A percentile compares a stretch with the other conserved stretches of the same genome.
Evolutionary conservation across 2,888 invertebrate genomes (phyloP).

Genomic region (Aricia artaxerxes): DNA sequence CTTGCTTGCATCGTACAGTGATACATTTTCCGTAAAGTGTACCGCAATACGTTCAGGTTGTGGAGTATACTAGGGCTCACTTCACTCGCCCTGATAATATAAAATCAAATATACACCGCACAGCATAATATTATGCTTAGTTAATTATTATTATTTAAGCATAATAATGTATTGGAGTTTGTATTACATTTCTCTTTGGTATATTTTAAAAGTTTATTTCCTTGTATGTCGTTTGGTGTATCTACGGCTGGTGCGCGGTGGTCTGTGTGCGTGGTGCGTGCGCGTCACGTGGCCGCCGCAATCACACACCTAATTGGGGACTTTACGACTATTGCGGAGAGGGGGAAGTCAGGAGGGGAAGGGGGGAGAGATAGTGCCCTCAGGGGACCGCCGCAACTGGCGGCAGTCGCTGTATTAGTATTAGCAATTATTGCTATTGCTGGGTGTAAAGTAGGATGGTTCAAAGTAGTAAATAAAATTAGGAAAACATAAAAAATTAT

Average conservation of each 20-base stretch:
- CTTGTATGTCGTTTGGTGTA: background rate
- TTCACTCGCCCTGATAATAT: too few relatives aligned
- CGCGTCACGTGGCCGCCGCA: background rate
- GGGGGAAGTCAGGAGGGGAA: background rate
- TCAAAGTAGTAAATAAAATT: background rate
- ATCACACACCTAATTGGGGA: constrained; percentile 18
- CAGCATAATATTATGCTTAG: too few relatives aligned
- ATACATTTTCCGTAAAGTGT: too few relatives aligned
- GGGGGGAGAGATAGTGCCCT: background rate
- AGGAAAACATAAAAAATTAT: background rate
- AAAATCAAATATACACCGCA: too few relatives aligned
- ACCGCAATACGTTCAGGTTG: too few relatives aligned
- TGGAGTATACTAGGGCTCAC: too few relatives aligned
- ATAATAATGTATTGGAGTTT: too few relatives aligned
- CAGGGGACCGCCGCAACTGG: background rate
- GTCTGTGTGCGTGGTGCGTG: background rate
- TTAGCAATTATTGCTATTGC: background rate
- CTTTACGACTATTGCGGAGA: background rate
- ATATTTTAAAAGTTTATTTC: background rate
- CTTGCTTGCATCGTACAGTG: too few relatives aligned
- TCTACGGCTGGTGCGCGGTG: background rate
- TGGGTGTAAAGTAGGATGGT: background rate
- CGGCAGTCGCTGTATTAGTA: background rate
- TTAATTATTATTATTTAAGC: too few relatives aligned
- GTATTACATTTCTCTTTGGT: too few relatives aligned